Evolutionary conservation across 92 coral and sea anemone genomes (phyloP).

Genomic region (Micromussa lordhowensis): DNA sequence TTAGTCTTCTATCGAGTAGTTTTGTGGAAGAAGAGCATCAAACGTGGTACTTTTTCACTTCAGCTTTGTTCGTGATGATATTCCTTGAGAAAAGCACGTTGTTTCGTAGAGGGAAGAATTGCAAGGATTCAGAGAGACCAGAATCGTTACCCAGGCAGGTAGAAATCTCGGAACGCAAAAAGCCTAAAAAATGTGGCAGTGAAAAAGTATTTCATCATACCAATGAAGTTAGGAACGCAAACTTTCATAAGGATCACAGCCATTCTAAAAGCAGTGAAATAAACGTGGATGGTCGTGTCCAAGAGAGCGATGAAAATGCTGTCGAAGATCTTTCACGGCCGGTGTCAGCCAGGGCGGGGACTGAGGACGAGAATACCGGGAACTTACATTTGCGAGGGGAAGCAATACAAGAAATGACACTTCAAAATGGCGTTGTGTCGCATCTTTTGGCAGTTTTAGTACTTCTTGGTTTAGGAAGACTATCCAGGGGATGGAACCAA

Average conservation of each 20-base stretch:
- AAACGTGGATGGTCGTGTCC: background rate
- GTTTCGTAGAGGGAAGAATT: background rate
- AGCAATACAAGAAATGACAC: slow-evolving; percentile 1
- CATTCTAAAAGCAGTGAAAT: background rate
- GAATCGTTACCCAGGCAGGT: background rate
- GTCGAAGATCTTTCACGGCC: background rate
- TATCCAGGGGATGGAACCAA: slow-evolving; percentile 86
- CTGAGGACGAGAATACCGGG: background rate
- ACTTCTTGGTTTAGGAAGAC: slow-evolving; percentile 66
- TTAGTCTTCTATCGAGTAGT: slow-evolving; percentile 91
- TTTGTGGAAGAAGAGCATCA: slow-evolving; percentile 99
- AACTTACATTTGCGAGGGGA: background rate
- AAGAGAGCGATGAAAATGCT: background rate
- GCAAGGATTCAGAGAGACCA: background rate
- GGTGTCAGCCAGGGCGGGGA: background rate
- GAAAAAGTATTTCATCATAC: background rate
- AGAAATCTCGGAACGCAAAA: background rate
- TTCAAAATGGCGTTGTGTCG: background rate
- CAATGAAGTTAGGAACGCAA: background rate
- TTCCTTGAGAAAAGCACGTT: slow-evolving; percentile 27
- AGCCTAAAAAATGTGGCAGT: background rate
- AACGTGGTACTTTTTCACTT: slow-evolving; percentile 89
- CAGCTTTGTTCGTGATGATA: slow-evolving; percentile 66
- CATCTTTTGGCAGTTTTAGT: slow-evolving; percentile 26
- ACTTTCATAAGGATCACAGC: background rate